Evolutionary conservation across 2,113 vertebrate species (phyloP).

Genomic region (Burhinus bistriatus): DNA sequence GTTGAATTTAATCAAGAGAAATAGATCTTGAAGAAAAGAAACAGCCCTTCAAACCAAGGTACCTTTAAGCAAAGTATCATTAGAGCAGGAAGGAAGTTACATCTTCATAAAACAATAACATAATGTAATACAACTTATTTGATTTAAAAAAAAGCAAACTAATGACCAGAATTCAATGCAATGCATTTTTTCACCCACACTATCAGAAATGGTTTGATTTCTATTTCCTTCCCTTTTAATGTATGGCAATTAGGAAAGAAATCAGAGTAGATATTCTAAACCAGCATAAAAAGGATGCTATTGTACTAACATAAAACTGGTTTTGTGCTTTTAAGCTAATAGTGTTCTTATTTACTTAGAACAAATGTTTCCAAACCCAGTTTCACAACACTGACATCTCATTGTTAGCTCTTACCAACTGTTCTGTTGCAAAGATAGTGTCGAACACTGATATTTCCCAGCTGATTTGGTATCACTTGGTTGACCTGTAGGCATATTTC

Average conservation of each 20-base stretch:
- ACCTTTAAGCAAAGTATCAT: background rate
- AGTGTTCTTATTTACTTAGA: background rate
- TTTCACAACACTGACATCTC: background rate
- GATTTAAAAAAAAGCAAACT: background rate
- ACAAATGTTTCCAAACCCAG: background rate
- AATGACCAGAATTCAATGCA: background rate
- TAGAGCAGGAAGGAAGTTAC: background rate
- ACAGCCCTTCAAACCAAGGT: background rate
- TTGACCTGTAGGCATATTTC: slow-evolving; percentile 89
- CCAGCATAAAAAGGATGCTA: background rate
- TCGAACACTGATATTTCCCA: slow-evolving; percentile 91
- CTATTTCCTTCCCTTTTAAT: background rate
- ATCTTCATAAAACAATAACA: background rate
- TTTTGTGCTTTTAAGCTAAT: background rate
- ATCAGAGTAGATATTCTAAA: background rate
- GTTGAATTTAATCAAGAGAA: background rate
- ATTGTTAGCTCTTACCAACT: slow-evolving; percentile 79
- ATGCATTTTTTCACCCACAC: background rate
- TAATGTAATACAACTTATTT: background rate
- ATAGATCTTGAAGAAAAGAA: background rate
- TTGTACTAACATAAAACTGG: background rate
- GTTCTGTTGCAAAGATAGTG: slow-evolving; percentile 93
- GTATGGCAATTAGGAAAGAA: background rate
- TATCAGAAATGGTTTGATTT: background rate
- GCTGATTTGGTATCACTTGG: slow-evolving; percentile 82